Conservation (phyloP, 2,113 vertebrate genomes). For the Brachyhypopomus occidentalis region DNA sequence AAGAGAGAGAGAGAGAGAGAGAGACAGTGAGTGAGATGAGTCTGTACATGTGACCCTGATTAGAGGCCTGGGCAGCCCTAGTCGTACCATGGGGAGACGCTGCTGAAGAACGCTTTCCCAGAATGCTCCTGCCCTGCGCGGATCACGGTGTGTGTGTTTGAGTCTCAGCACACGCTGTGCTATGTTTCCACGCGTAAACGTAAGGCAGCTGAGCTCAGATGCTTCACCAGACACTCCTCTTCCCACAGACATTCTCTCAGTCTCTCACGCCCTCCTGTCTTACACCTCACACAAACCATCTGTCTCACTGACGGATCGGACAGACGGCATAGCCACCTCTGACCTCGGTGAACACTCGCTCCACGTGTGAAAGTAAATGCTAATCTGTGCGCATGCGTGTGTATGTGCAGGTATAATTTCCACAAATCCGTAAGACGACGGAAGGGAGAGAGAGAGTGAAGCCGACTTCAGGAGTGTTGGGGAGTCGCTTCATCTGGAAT, state of each 20-base stretch:
- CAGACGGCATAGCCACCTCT: background rate
- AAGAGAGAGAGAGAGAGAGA: constrained; percentile 49
- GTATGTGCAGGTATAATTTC: constrained; percentile 8
- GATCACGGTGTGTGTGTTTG: too few species aligned
- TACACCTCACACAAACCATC: background rate
- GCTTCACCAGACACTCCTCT: background rate
- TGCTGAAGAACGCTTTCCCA: background rate
- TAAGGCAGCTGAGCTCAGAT: background rate
- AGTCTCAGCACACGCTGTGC: background rate
- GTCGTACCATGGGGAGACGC: constrained; percentile 24
- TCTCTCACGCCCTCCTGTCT: background rate
- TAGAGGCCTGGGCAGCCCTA: background rate
- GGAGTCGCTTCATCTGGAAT: constrained; percentile 37
- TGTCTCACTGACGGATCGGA: background rate
- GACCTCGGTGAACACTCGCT: background rate
- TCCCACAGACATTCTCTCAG: too few species aligned
- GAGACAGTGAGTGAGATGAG: constrained; percentile 50
- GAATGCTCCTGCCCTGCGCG: too few species aligned
- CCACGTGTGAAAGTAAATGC: background rate
- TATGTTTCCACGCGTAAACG: background rate
- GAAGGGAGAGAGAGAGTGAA: background rate
- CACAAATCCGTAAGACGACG: constrained; percentile 33
- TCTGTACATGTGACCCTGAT: constrained; percentile 15
- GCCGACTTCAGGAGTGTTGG: constrained; percentile 12
- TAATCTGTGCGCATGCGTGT: constrained; percentile 9